Percentiles rank a stretch among this genome's conserved stretches.
Conservation (phyloP, 2,888 invertebrate species). For the Syritta pipiens region DNA sequence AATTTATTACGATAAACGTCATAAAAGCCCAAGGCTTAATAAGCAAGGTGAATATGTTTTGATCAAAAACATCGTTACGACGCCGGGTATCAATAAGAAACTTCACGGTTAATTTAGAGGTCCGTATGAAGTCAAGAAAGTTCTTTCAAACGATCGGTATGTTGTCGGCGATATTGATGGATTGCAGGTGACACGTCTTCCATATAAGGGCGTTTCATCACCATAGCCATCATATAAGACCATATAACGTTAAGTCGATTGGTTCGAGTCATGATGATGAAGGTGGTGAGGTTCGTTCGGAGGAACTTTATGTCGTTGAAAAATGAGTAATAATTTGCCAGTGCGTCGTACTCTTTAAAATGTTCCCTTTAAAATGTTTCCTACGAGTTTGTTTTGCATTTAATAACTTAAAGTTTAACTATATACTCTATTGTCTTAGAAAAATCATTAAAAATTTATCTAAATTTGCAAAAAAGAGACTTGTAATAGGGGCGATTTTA, state of each 20-base stretch:
- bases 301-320: too few species aligned
- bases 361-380: too few species aligned
- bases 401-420: too few species aligned
- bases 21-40: constrained; percentile 3
- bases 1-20: constrained; percentile 12
- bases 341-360: too few species aligned
- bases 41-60: constrained; percentile 69
- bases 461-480: too few species aligned
- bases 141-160: constrained; percentile 70
- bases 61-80: constrained; percentile 69
- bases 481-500: too few species aligned
- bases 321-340: too few species aligned
- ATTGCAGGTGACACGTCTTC: constrained; percentile 7
- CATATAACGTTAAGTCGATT: background rate
- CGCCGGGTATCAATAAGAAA: constrained; percentile 69
- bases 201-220: constrained; percentile 1
- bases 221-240: background rate
- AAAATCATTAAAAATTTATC: too few species aligned
- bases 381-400: too few species aligned
- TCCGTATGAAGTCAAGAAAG: too few species aligned
- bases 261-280: background rate
- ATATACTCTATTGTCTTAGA: too few species aligned
- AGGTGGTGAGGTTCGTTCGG: background rate
- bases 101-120: constrained; percentile 70
- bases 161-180: constrained; percentile 43